Base-by-base conservation (phyloP, 2,888 invertebrate species). In the Nycteola revayana region DNA sequence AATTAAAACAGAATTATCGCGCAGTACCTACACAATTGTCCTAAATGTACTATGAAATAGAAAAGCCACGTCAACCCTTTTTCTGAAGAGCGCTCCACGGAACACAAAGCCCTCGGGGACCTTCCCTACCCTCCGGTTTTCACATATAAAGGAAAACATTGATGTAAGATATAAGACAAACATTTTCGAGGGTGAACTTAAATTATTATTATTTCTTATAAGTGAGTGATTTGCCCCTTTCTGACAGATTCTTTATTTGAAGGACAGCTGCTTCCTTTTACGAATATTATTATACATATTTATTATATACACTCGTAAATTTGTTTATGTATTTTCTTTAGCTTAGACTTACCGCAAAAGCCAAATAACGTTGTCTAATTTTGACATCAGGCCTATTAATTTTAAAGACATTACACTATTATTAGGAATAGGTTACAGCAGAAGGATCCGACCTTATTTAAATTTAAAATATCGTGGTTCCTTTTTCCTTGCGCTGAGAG, bases 61-160 rank as follows among this genome's bases (percentile, higher is more conserved):
- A 41, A 56, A 47, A 48, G 54, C 55, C 51, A 64, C 65, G 65
- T 68, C 70, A 80, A 81, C 83, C 82, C 82, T 82, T 80, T 70
- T 57, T 57, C 53, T 42, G 52, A 33, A 40, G 44, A 53, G 57
- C 37, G 48, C 39, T 35, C 45, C 33, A 60, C 66, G 66, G 63
- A 60, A 56, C 63, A 72, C 70, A 76, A 74, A 75, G 66, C 70
- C 60, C 58, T 60, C 56, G 40, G 41, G 59, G 54, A 56, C 66
- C 69, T 32, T 32, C 46, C 60, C 64, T 69, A 65, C 65, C 71
- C 62, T 61, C 50, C 41, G 42, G 63, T 68, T 69, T 71, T 67
- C 70, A 53, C 56, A 60, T 65, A 76, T 59, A 75, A 72, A 78
- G 72, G 69, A 68, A 79, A 80, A 82, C 70, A 75, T 75, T 75